A percentile compares a stretch with the other conserved stretches of the same genome.
Evolutionary conservation across 2,797 vertebrate genomes (phyloP).

Genomic region (Molossus alvarezi): DNA sequence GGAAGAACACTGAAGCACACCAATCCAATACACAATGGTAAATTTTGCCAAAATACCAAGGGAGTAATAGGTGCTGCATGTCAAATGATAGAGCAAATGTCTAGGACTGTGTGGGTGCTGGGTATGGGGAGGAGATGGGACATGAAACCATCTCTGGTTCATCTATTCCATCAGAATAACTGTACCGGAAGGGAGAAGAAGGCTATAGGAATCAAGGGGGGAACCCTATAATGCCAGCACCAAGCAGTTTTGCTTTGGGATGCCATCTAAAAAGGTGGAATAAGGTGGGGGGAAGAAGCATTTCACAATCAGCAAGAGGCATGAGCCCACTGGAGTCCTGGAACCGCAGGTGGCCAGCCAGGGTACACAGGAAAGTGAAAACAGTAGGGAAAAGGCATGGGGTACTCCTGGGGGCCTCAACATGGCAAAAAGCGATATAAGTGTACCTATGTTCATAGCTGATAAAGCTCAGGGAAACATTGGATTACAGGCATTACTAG

Average conservation of each 20-base stretch:
- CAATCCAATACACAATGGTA: background rate
- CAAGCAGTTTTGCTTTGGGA: background rate
- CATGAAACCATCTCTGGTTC: background rate
- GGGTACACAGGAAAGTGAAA: background rate
- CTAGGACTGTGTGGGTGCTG: background rate
- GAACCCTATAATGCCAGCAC: background rate
- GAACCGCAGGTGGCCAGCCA: background rate
- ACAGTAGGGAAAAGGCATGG: background rate
- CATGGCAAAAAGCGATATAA: background rate
- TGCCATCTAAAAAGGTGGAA: background rate
- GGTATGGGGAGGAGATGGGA: background rate
- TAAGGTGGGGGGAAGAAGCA: background rate
- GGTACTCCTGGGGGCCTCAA: accelerated
- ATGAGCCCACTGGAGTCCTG: background rate
- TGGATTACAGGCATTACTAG: background rate
- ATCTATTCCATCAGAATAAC: background rate
- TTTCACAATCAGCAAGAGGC: background rate
- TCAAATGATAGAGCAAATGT: background rate
- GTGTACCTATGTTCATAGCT: background rate
- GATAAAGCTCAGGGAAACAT: background rate
- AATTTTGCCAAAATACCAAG: background rate
- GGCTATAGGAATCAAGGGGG: background rate
- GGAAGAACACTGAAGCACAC: background rate
- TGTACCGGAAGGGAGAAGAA: background rate
- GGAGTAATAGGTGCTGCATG: no score